Conservation (phyloP, 2,113 vertebrate genomes). For the Apteryx mantelli region DNA sequence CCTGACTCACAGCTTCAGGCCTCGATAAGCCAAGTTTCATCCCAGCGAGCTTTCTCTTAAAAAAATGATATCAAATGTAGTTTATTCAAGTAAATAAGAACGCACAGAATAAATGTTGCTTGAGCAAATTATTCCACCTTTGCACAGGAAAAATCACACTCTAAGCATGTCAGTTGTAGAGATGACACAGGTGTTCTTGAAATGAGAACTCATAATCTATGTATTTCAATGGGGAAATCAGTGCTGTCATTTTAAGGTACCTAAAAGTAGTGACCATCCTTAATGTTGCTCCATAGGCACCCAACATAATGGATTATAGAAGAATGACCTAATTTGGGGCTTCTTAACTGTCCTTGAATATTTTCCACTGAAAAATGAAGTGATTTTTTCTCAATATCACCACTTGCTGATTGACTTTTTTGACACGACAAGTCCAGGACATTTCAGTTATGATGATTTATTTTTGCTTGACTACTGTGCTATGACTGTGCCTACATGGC, state of each 20-base stretch:
- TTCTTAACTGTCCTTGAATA: background rate
- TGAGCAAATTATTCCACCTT: conserved; percentile 32
- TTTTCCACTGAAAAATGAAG: conserved; percentile 23
- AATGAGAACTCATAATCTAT: background rate
- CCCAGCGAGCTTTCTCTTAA: background rate
- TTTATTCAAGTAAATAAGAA: conserved; percentile 37
- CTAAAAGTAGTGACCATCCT: background rate
- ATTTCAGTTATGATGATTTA: background rate
- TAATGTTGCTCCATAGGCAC: background rate
- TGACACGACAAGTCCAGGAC: background rate
- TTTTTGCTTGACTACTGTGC: background rate
- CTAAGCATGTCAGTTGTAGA: background rate
- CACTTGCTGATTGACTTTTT: conserved; percentile 10
- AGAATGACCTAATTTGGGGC: conserved; percentile 50
- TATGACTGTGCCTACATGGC: background rate
- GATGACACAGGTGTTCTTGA: background rate
- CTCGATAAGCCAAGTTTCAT: background rate
- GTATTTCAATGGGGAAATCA: conserved; percentile 15
- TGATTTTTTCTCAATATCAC: conserved; percentile 6
- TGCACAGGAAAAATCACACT: conserved; percentile 8
- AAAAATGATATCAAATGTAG: background rate
- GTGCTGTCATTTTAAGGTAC: background rate
- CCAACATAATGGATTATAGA: background rate
- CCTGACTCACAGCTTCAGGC: background rate
- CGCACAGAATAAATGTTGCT: conserved; percentile 37